Evolutionary conservation across 2,113 vertebrate species (phyloP).

Genomic region (Meleagris gallopavo): DNA sequence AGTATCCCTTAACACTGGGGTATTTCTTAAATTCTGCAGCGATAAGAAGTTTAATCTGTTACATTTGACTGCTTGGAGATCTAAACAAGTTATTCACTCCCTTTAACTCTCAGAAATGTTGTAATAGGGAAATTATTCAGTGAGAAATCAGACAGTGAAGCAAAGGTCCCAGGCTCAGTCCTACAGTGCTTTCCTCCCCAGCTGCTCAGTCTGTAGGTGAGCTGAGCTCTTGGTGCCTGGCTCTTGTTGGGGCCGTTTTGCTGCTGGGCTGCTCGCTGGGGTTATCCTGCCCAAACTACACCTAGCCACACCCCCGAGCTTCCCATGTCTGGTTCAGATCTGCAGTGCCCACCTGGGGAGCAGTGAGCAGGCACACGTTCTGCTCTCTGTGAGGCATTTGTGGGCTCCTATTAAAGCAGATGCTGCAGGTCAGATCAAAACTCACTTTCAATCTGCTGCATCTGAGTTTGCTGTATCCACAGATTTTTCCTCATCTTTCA

Average conservation of each 20-base stretch:
- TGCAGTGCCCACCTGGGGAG: neutral
- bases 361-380: neutral
- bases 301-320: neutral
- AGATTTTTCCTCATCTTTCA: neutral
- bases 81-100: neutral
- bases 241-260: neutral
- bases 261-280: neutral
- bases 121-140: neutral
- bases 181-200: neutral
- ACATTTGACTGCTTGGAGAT: conserved; percentile 14
- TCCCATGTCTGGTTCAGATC: neutral
- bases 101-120: neutral
- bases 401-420: neutral
- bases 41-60: conserved; percentile 1
- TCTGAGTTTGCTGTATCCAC: neutral
- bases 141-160: neutral
- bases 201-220: neutral
- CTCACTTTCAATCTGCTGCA: neutral
- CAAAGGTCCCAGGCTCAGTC: neutral
- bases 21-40: neutral
- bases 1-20: neutral
- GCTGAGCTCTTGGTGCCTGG: neutral
- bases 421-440: neutral
- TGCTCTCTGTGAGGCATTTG: neutral
- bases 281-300: neutral